Percentiles rank a stretch among this genome's conserved stretches.
Evolutionary conservation across 2,113 vertebrate species (phyloP).

Genomic region (Trematocara stigmaticum): DNA sequence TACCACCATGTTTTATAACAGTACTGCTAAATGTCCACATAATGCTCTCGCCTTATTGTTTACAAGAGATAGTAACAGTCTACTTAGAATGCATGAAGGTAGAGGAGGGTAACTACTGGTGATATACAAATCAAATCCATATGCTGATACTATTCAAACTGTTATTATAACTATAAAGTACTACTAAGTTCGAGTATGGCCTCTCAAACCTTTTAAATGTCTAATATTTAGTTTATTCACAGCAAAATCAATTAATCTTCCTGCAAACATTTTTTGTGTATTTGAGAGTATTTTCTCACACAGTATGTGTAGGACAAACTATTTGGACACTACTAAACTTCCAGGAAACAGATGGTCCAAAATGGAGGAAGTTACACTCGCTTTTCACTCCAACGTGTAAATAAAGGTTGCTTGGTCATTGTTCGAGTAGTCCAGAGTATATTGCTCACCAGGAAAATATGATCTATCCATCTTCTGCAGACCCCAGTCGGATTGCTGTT

Average conservation of each 20-base stretch:
- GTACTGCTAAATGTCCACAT: not conserved
- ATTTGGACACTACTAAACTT: not conserved
- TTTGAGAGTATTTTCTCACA: not conserved
- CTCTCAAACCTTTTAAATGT: not conserved
- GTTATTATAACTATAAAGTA: not conserved
- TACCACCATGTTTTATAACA: rapidly evolving
- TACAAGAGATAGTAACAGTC: not conserved
- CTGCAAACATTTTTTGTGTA: not conserved
- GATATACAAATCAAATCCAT: not conserved
- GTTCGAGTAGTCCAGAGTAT: not conserved
- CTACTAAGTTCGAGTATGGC: not conserved
- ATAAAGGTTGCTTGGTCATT: not conserved
- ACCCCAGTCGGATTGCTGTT: not conserved
- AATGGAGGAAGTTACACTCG: not conserved
- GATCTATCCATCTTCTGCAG: not conserved
- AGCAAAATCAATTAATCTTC: not conserved
- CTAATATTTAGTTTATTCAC: not conserved
- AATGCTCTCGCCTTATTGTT: not conserved
- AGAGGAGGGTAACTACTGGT: not conserved
- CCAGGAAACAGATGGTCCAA: not conserved
- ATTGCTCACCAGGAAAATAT: not conserved
- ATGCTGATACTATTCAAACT: not conserved
- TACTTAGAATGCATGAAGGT: not conserved
- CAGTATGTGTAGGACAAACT: not conserved
- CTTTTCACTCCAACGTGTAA: not conserved